phyloP scores from a whole-genome alignment of 2,888 invertebrate genomes.

The Stratiomys singularior region DNA sequence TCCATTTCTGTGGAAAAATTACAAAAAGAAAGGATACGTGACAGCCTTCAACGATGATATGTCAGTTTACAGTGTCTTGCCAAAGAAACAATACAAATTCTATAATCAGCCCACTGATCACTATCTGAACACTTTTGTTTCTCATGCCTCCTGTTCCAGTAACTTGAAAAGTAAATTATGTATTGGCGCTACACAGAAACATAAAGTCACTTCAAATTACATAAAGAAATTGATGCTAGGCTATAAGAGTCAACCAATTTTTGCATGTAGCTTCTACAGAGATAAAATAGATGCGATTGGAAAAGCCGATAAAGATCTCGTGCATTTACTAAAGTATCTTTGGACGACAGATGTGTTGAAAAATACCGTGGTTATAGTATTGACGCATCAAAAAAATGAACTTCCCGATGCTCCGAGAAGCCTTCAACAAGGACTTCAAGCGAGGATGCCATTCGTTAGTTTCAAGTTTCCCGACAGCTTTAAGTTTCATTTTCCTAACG shows the following conservation, averaged over 20 bases:
- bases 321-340: neutral
- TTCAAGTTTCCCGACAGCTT: constrained; percentile 77
- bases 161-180: too few species aligned
- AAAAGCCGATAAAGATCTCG: neutral
- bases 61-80: constrained; percentile 65
- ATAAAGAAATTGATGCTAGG: neutral
- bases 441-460: constrained; percentile 83
- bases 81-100: neutral
- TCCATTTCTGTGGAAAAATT: constrained; percentile 83
- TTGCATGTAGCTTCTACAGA: neutral
- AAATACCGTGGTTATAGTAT: neutral
- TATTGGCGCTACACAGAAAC: neutral
- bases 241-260: neutral
- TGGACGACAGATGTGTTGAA: neutral
- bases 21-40: constrained; percentile 73
- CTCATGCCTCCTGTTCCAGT: too few species aligned
- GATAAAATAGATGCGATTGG: neutral
- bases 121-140: neutral
- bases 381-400: neutral
- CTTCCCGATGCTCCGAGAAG: constrained; percentile 57
- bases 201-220: neutral
- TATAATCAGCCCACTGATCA: neutral
- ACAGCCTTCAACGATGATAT: constrained; percentile 88
- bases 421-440: constrained; percentile 86
- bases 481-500: constrained; percentile 67